Evolutionary conservation across 2,113 vertebrate genomes (phyloP), one percentile per base, ranked within the genome.

Genomic region (Falcunculus frontatus): DNA sequence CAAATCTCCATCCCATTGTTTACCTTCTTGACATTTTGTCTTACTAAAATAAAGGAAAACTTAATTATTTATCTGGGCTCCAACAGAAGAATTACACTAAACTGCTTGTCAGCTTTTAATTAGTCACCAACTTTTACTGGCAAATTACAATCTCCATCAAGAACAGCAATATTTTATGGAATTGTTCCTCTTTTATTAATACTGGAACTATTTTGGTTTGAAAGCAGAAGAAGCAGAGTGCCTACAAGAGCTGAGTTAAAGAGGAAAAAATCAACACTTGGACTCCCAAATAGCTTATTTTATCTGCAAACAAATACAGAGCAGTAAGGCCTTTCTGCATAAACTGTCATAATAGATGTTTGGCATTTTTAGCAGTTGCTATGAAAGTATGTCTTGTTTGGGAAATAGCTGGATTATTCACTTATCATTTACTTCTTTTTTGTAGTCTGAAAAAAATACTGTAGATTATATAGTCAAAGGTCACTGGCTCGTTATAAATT

Each of bases 141-240:
- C 93, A 96, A 97, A 67, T 65, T 90, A 93, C 8, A 49, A 30
- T 85, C 49, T 92, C 16, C 30, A 90, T 86, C 18, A 73, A 88
- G 50, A 84, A 84, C 6, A 27, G 81, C 79, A 89, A 46, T 27
- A 53, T 92, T 94, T 95, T 82, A 87, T 35, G 72, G 59, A 57
- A 67, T 46, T 95, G 30, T 44, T 95, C 29, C 8, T 73, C 30
- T 67, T 91, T 32, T 47, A 44, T 74, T 91, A 87, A 67, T 75
- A 73, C 7, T 44, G n/a, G 39, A 73, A 80, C 25, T 84, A 4
- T 76, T 96, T 81, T 59, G 27, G 7, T 88, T 95, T 67, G 59
- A 92, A 91, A 94, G 44, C 47, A 87, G 41, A 33, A 91, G 46
- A 79, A 72, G 35, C 27, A 82, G 17, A 93, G 15, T 56, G 55